Conservation (phyloP, 2,113 vertebrate genomes). For the Apus apus region DNA sequence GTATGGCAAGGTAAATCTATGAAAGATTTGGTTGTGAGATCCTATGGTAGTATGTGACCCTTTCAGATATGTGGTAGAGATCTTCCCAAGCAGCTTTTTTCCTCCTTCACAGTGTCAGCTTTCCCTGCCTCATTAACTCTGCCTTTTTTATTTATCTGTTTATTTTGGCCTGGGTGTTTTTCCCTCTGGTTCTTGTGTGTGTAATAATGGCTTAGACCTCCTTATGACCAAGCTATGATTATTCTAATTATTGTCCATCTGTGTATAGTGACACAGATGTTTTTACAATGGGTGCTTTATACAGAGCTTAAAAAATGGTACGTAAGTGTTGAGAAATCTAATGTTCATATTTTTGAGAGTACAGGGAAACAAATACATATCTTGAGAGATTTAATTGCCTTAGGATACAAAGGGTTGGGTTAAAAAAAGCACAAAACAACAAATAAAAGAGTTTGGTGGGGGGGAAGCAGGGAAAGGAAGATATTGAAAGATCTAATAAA, state of each 20-base stretch:
- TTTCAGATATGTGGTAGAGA: background rate
- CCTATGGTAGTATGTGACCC: background rate
- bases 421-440: too few relatives aligned
- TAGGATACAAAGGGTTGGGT: background rate
- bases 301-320: background rate
- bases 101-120: background rate
- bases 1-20: background rate
- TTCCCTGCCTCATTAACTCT: background rate
- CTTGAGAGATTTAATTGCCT: background rate
- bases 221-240: background rate
- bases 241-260: background rate
- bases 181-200: background rate
- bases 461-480: rapidly evolving
- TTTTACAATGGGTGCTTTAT: background rate
- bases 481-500: background rate
- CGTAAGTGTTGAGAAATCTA: background rate
- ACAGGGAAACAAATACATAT: background rate
- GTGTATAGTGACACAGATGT: constrained; percentile 4
- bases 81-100: background rate
- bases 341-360: background rate
- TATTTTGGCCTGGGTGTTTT: background rate
- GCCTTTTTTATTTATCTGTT: constrained; percentile 16
- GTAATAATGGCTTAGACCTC: background rate
- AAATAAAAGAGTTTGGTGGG: background rate
- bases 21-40: background rate